Conservation (phyloP, 2,888 invertebrate genomes). For the Epistrophella euchroma region DNA sequence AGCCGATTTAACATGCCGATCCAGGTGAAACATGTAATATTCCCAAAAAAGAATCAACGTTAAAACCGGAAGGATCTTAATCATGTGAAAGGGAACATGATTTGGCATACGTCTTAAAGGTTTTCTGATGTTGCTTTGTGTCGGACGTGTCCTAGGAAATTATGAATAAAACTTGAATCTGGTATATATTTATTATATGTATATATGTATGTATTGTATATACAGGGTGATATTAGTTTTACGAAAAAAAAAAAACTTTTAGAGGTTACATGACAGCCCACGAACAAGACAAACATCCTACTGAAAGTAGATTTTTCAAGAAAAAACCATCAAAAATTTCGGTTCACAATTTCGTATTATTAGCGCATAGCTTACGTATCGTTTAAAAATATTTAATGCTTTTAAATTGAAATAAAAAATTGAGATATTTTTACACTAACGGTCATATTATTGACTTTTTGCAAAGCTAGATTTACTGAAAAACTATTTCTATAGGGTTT, state of each 20-base stretch:
- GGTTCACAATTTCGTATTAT: too few species aligned
- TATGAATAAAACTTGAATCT: background rate
- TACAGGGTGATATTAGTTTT: background rate
- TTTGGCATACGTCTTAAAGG: slow-evolving; percentile 24
- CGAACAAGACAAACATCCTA: background rate
- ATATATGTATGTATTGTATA: too few species aligned
- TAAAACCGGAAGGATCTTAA: slow-evolving; percentile 9
- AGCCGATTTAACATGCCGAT: slow-evolving; percentile 47
- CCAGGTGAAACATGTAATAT: slow-evolving; percentile 45
- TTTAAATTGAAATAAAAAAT: too few species aligned
- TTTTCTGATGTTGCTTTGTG: background rate
- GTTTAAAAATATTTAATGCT: too few species aligned
- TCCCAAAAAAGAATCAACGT: slow-evolving; percentile 2
- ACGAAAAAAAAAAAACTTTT: background rate
- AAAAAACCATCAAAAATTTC: too few species aligned
- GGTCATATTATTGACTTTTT: too few species aligned
- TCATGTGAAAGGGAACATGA: slow-evolving; percentile 26
- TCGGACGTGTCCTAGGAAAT: background rate
- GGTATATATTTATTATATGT: too few species aligned
- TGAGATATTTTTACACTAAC: too few species aligned
- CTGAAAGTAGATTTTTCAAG: background rate
- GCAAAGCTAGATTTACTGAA: too few species aligned
- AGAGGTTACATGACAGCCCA: background rate
- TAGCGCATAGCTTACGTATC: too few species aligned
- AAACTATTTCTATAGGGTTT: too few species aligned